Evolutionary conservation across 2,888 invertebrate species (phyloP).

Genomic region (Apantesis nais): DNA sequence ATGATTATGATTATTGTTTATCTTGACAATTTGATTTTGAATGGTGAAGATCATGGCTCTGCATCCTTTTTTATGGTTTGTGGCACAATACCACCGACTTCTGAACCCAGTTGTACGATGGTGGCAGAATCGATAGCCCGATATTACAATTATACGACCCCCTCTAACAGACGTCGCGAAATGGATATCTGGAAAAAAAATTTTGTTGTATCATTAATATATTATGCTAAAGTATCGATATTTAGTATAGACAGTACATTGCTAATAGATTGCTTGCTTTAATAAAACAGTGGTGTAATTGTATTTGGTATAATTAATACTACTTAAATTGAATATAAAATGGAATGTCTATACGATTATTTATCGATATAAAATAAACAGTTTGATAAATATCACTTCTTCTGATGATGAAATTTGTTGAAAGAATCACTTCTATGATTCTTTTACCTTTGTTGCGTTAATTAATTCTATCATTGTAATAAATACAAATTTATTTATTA

Average conservation of each 20-base stretch:
- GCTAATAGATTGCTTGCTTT: too few species aligned
- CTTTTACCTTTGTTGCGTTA: not conserved
- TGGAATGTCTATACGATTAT: not conserved
- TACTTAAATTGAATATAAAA: too few species aligned
- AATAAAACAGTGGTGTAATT: too few species aligned
- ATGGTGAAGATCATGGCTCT: conserved; percentile 24
- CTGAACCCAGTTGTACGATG: conserved; percentile 23
- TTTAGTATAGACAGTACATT: too few species aligned
- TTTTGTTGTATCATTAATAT: not conserved
- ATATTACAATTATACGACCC: conserved; percentile 23
- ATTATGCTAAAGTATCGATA: not conserved
- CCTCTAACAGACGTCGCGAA: conserved; percentile 24
- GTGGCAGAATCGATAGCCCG: conserved; percentile 37
- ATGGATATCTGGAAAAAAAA: conserved; percentile 7
- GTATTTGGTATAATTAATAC: too few species aligned
- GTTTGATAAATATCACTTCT: too few species aligned
- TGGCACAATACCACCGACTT: conserved; percentile 39
- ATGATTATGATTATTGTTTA: conserved; percentile 43
- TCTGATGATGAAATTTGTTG: too few species aligned
- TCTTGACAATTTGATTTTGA: conserved; percentile 19
- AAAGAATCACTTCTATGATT: too few species aligned
- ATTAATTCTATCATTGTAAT: not conserved
- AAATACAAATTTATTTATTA: not conserved
- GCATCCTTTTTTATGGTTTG: conserved; percentile 21
- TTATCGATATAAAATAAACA: not conserved